These are phyloP conservation scores for Megamerina dolium DNA, from an alignment of 2,888 invertebrate species.

Conservation along the genomic window DNA sequence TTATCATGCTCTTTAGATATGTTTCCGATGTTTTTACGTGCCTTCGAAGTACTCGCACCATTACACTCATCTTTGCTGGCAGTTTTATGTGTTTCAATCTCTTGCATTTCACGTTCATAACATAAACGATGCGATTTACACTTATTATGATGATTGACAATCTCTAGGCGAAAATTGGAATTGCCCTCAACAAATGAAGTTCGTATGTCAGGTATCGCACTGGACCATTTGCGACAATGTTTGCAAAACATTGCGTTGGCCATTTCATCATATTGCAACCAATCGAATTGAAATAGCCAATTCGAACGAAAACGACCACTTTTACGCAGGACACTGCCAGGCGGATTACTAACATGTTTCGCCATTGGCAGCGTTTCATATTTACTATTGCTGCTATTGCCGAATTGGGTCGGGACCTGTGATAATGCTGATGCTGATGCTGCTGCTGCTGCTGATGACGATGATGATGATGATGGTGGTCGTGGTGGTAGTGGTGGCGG, in stretches of 20 bases:
- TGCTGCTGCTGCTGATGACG: conserved; percentile 4
- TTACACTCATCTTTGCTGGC: conserved; percentile 2
- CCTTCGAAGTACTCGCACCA: background rate
- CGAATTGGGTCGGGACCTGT: conserved; percentile 4
- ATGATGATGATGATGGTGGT: conserved; percentile 5
- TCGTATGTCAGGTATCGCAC: conserved; percentile 62
- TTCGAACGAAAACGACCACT: conserved; percentile 61
- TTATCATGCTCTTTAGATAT: conserved; percentile 1
- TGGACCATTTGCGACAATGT: conserved; percentile 68
- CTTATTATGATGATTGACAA: conserved; percentile 72
- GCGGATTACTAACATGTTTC: no score
- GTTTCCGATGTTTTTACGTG: background rate
- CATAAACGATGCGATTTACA: conserved; percentile 71
- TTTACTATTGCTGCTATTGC: conserved; percentile 1
- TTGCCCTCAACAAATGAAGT: conserved; percentile 77
- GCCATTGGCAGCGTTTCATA: no score
- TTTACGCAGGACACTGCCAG: conserved; percentile 49
- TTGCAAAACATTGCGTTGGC: conserved; percentile 68
- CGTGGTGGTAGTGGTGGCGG: conserved; percentile 8
- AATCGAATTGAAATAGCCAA: conserved; percentile 66
- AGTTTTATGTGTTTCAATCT: conserved; percentile 20
- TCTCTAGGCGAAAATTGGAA: conserved; percentile 69
- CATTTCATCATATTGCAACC: conserved; percentile 64
- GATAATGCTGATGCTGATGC: conserved; percentile 7
- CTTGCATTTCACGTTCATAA: conserved; percentile 50